Evolutionary conservation across 2,113 vertebrate genomes (phyloP), one percentile per base, ranked within the genome.

Genomic region (Xyliphius kryptos): DNA sequence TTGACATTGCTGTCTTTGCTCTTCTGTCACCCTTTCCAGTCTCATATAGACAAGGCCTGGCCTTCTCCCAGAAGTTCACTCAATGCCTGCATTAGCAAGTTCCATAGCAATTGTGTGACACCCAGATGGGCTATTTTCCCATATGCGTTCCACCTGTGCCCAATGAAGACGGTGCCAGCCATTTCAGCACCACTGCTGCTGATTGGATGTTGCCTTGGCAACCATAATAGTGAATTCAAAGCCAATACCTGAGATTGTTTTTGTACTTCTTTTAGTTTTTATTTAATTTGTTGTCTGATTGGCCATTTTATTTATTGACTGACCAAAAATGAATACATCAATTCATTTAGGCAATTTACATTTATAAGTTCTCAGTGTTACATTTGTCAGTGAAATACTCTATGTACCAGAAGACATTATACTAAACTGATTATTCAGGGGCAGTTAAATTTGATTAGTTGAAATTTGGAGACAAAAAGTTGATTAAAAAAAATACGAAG

Each of bases 141-240:
- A 86, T 85, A 85, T 86, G 81, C 79, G 82, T 80, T 81, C 83
- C 87, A 88, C 83, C 85, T 87, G 87, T 82, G 83, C 79, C 82
- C 49, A 72, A 80, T 77, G 21, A 79, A 73, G 76, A 76, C 81
- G 74, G 79, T 83, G 83, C 83, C 85, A 87, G 85, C 73, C 79
- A 74, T 79, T 77, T 74, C 69, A 74, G 76, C 81, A 73, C 62
- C 58, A 76, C 75, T 76, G 77, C 76, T 80, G 76, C 78, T 81
- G 82, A 82, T 83, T 82, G 84, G 81, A 76, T 71, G 85, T 89
- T 85, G 80, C 85, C 81, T 82, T 82, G 80, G 85, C 61, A 79
- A 88, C 56, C 76, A 1, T 32, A 32, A 2, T 32, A 32, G 26
- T n/a, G n/a, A n/a, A n/a, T n/a, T n/a, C n/a, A n/a, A n/a, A n/a